Conservation (phyloP, 35 echinoderm and acorn worm genomes). For the Lytechinus pictus region DNA sequence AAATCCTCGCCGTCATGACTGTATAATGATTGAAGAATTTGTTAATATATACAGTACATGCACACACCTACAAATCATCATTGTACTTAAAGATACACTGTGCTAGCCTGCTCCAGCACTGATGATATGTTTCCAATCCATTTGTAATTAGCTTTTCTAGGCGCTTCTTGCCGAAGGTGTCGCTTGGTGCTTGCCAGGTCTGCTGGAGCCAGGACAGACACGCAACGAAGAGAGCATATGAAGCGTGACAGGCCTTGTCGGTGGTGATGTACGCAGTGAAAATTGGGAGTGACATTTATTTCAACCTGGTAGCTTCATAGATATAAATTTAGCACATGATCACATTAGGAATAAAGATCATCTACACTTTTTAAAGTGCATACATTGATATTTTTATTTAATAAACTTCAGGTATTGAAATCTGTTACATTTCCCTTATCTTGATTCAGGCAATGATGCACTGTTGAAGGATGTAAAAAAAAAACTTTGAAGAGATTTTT, state of each 20-base stretch:
- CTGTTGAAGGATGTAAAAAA: neutral
- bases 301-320: neutral
- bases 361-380: neutral
- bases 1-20: neutral
- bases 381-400: too few species aligned
- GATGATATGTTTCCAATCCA: slow-evolving; percentile 12
- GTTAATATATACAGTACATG: neutral
- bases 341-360: neutral
- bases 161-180: slow-evolving; percentile 7
- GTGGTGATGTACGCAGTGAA: neutral
- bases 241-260: neutral
- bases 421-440: neutral
- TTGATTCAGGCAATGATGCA: neutral
- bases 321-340: neutral
- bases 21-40: neutral
- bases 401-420: neutral
- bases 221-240: neutral
- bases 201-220: neutral
- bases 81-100: neutral
- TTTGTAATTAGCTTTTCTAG: neutral
- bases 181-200: neutral
- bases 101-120: neutral
- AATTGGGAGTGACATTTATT: neutral
- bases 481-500: neutral
- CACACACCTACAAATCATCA: neutral